These are phyloP conservation scores for Thysanoteuthis rhombus DNA, from an alignment of 2,888 invertebrate species.

Conservation along the genomic window DNA sequence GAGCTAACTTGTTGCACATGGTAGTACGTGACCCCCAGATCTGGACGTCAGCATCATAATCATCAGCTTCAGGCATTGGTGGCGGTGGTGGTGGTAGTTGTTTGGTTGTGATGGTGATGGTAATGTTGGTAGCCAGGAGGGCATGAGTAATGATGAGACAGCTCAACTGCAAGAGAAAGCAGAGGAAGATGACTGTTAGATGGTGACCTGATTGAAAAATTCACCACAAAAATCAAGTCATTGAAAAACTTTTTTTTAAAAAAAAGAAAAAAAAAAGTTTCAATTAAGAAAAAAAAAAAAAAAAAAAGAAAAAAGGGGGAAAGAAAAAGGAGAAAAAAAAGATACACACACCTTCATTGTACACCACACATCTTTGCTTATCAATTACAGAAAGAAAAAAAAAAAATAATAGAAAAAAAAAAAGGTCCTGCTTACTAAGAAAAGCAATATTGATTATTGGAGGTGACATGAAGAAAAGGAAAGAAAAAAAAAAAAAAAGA, in stretches of 20 bases:
- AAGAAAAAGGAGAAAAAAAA: not conserved
- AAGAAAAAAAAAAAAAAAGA: too few species aligned
- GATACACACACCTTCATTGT: conserved; percentile 25
- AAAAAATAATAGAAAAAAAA: too few species aligned
- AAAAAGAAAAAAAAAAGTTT: not conserved
- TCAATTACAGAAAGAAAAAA: too few species aligned
- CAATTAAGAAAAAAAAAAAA: not conserved
- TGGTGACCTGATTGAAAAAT: not conserved
- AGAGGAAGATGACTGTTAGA: conserved; percentile 12
- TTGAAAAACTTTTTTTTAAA: not conserved
- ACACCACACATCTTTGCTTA: conserved; percentile 21
- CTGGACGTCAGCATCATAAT: not conserved
- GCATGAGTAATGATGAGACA: not conserved
- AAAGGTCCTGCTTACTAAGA: not conserved
- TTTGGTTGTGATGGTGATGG: not conserved
- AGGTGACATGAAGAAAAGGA: too few species aligned
- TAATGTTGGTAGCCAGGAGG: not conserved
- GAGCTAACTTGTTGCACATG: not conserved
- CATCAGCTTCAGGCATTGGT: not conserved
- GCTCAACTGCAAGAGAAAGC: conserved; percentile 25
- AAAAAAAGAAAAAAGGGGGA: not conserved
- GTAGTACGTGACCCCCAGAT: not conserved
- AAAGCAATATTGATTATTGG: not conserved
- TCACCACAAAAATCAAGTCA: not conserved
- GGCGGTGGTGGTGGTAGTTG: not conserved